Conservation (phyloP, 2,797 vertebrate genomes). For the Kryptolebias ocellatus region DNA sequence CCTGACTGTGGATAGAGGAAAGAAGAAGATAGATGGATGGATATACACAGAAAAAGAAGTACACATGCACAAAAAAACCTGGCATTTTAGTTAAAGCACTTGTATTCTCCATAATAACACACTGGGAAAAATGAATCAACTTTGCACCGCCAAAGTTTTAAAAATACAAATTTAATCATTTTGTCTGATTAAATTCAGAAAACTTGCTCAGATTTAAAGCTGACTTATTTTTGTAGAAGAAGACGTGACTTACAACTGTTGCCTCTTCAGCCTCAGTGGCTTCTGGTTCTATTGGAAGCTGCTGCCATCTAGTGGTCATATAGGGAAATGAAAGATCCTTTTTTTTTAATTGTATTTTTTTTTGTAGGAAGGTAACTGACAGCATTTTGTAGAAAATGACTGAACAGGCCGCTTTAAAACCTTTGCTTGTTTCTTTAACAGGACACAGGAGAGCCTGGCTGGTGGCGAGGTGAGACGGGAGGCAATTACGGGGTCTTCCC, state of each 20-base stretch:
- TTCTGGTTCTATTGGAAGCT: not conserved
- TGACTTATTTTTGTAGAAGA: no score
- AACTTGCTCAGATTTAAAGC: no score
- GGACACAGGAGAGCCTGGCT: slow-evolving; percentile 93
- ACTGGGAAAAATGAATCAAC: no score
- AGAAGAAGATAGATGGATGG: no score
- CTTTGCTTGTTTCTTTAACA: slow-evolving; percentile 63
- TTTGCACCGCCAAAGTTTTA: no score
- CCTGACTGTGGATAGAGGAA: no score
- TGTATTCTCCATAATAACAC: no score
- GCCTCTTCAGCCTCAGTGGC: not conserved
- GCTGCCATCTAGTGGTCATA: slow-evolving; percentile 53
- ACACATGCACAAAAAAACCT: no score
- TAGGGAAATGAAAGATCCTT: not conserved
- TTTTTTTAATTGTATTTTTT: not conserved
- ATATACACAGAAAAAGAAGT: no score
- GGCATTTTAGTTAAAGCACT: no score
- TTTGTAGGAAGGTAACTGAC: not conserved
- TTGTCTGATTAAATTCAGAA: no score
- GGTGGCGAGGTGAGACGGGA: slow-evolving; percentile 92
- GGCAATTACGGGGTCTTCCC: slow-evolving; percentile 94
- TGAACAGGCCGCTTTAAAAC: not conserved
- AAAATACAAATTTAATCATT: no score
- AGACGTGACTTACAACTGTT: not conserved
- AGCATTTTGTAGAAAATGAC: not conserved